phyloP scores from a whole-genome alignment of 2,888 invertebrate species.

The Heliothis peltigera region DNA sequence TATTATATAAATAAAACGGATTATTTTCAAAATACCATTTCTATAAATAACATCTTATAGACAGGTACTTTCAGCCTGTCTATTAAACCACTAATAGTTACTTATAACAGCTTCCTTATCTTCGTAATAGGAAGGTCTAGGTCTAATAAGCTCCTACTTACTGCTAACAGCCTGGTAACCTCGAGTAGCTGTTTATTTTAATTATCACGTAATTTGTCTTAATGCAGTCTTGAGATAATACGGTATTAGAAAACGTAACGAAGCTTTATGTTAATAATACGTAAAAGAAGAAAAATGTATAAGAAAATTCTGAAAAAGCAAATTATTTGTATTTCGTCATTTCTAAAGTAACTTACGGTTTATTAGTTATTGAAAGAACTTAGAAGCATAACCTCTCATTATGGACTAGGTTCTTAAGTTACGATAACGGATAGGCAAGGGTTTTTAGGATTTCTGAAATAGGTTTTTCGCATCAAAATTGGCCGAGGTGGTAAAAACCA shows the following conservation, averaged over 20 bases:
- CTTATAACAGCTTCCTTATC: background rate
- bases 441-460: too few species aligned
- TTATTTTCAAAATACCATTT: background rate
- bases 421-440: too few species aligned
- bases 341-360: too few species aligned
- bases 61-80: background rate
- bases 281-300: background rate
- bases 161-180: constrained; percentile 8
- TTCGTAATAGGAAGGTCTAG: background rate
- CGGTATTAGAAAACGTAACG: background rate
- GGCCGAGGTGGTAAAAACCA: too few species aligned
- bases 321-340: too few species aligned
- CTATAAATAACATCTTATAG: background rate
- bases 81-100: constrained; percentile 12
- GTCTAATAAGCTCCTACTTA: constrained; percentile 2
- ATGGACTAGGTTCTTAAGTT: too few species aligned
- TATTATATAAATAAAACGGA: too few species aligned
- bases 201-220: constrained; percentile 8
- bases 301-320: too few species aligned
- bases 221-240: constrained; percentile 4
- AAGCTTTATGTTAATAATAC: background rate
- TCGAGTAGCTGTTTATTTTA: constrained; percentile 1
- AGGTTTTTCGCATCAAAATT: too few species aligned
- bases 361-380: too few species aligned
- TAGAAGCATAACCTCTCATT: too few species aligned